Evolutionary conservation across 2,888 invertebrate species (phyloP).

Genomic region (Tortricodes alternella): DNA sequence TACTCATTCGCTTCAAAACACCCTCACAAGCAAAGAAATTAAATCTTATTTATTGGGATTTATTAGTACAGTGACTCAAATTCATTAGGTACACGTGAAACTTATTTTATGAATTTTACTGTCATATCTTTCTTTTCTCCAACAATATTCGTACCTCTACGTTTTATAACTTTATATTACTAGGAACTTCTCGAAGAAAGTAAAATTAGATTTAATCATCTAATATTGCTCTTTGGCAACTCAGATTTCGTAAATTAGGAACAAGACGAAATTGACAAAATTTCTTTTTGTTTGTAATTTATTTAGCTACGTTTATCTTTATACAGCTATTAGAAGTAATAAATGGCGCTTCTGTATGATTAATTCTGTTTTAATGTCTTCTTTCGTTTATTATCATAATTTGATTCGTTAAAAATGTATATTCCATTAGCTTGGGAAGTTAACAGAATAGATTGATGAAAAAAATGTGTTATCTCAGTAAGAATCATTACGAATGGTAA

Average conservation of each 20-base stretch:
- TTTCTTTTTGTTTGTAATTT: slow-evolving; percentile 24
- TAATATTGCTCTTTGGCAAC: slow-evolving; percentile 12
- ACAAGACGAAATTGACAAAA: slow-evolving; percentile 11
- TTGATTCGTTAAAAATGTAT: no score
- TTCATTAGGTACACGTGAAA: no score
- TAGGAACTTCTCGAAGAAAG: slow-evolving; percentile 20
- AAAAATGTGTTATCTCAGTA: no score
- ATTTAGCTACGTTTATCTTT: slow-evolving; percentile 12
- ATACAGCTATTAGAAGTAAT: slow-evolving; percentile 14
- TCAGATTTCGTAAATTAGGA: slow-evolving; percentile 12
- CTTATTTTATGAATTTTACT: neutral
- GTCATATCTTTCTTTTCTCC: neutral
- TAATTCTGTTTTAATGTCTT: no score
- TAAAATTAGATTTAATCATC: slow-evolving; percentile 19
- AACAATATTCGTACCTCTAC: neutral
- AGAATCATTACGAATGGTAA: no score
- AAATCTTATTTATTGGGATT: no score
- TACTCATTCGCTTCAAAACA: no score
- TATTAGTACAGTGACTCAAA: no score
- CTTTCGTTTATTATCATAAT: no score
- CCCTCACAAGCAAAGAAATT: no score
- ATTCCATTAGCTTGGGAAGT: no score
- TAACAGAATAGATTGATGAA: no score
- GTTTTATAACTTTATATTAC: neutral
- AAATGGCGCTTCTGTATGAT: slow-evolving; percentile 13